Evolutionary conservation across 1,140 invertebrate genomes (phyloP), one percentile per base, ranked within the genome.

Genomic region (Lethrus apterus): DNA sequence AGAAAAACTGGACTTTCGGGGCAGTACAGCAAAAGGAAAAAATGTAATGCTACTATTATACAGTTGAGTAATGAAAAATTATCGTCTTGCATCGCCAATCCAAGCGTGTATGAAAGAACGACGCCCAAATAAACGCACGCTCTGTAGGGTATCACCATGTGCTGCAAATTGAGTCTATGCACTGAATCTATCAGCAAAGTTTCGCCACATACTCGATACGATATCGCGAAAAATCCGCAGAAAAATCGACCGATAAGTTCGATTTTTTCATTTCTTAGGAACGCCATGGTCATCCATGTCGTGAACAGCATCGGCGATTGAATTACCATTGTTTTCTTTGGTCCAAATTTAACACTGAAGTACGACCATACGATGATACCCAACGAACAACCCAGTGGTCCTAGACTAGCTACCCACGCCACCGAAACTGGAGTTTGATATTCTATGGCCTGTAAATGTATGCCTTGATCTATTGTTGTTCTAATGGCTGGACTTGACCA

Each of bases 1-100:
- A 58, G 34, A 41, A 52, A 51, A 8, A 60, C 58, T 1, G 58
- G 58, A 45, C 56, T 58, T 44, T 60, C 58, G 10, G 44, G 51
- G 10, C 48, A 30, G 2, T 46, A 32, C 5, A 46, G 11, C 2
- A 54, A 20, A 30, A 51, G 17, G 14, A 54, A 10, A 20, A 47
- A 54, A 29, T 36, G 35, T 9, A 30, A 20, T 5, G 54, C 24
- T 3, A 53, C 45, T 9, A 31, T 19, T 14, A 46, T 35, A 20
- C 46, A 50, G 8, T 42, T 42, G 5, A 49, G 3, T 8, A 45
- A 15, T 3, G 43, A 46, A 18, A 24, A 35, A 20, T 40, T 40
- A 20, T 44, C 33, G n/a, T 35, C 24, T 10, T 46, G 18, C 2
- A 24, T 32, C 9, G 24, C 26, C 20, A 40, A 29, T 17, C 49